Evolutionary conservation across 92 coral and sea anemone genomes (phyloP), one percentile per base, ranked within the genome.

Genomic region (Phenganax subtilis): DNA sequence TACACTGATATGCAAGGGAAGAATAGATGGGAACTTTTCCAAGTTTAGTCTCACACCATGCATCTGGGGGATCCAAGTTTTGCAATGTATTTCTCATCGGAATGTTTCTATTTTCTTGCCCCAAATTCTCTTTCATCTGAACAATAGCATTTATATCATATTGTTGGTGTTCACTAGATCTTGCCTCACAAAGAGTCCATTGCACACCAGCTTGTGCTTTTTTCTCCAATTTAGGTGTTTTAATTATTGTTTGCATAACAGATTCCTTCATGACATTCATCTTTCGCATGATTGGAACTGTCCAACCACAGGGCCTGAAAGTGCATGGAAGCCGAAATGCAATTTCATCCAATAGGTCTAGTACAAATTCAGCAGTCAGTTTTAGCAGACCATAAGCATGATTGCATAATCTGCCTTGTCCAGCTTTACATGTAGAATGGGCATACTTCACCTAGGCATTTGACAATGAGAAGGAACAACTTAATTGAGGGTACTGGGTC

Each of bases 221-320:
- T 63, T 65, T 75, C 72, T 56, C 56, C 53, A 60, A 71, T 77
- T 74, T 72, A 63, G 80, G 80, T 80, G 76, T 87, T 57, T 87
- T 77, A n/a, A 89, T 75, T 14, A 77, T 82, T 14, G 90, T 87
- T 29, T 87, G 88, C 90, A 89, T 87, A 7, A 85, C 81, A 27
- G 87, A 57, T 7, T 72, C 82, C 59, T 84, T 89, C 47, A 14
- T 55, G n/a, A 84, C 88, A 81, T 87, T 68, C 88, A 62, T 80
- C 14, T 72, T 74, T 75, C 91, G 51, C 27, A 82, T 54, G 7
- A 65, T 59, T 54, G 86, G 89, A 0, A 89, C 90, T 51, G 90
- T 89, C 92, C 88, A 87, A 10, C 88, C 88, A 80, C 88, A 86
- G 17, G 89, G 92, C 55, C 88, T 86, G 70, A 86, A 89, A 16